Base-by-base conservation (phyloP, 2,797 vertebrate species). In the Poeciliopsis gracilis region DNA sequence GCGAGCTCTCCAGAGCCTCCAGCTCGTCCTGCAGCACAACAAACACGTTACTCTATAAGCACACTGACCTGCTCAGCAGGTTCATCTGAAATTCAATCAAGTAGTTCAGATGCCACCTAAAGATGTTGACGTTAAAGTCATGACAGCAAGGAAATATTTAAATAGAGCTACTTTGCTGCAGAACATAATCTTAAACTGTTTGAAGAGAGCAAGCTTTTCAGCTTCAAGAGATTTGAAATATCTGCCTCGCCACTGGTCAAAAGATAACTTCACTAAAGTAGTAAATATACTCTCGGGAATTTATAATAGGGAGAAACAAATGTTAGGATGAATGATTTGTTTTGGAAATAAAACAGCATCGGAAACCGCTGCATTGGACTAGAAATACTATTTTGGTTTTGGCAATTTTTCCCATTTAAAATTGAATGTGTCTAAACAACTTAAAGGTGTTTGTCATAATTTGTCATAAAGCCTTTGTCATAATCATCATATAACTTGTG, bases 1-100 rank as follows among this genome's bases (percentile, higher is more conserved):
- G 95, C 41, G 94, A 91, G 69, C 89, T 96, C 90, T 99, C 97
- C 87, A 99, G 78, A 49, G 92, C 91, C 87, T 95, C 95, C 83
- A 99, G 93, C 83, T 99, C 97, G 28, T 96, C 96, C 98, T 99
- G 88, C 86, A 87, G 49, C 76, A 87, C 69, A 85, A 83, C 45
- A 82, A 41, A 66, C 7, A 28, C 10, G 33, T 66, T 23, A 38
- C 61, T 43, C 2, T n/a, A 43, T 9, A 15, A 4, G 38, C 16
- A 7, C 36, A 10, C 36, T 67, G 23, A 38, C 23, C 63, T 67
- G 20, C 36, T 23, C 11, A 69, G 12, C 36, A 25, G 36, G 2
- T 66, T 41, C 63, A 41, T 11, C 36, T 66, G 36, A 18, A 63
- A 33, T 59, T 12, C 55, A 28, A 28, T 33, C 57, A 61, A 61